Base-by-base conservation (phyloP, 2,888 invertebrate species). In the Stictocephala bisonia region DNA sequence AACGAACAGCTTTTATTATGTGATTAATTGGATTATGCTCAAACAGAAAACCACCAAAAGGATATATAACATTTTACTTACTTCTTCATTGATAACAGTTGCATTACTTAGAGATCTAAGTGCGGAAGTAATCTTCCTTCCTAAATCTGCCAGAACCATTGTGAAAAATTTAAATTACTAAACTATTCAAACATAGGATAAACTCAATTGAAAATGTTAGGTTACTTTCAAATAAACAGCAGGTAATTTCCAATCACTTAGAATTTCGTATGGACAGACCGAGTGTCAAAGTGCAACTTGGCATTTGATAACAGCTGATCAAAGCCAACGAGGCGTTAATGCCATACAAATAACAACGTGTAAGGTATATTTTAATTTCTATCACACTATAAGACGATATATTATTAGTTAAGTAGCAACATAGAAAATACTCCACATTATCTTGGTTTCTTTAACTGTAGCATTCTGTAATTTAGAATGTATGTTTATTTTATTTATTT, bases 111-210 rank as follows among this genome's bases (percentile, higher is more conserved):
- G 87, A 70, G 97, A 97, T 84, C 97, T 94, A 85, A 99, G 87
- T 77, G 99, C 99, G 85, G 96, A 94, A 82, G 99, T 99, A 84
- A 99, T 99, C 88, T 98, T 98, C 84, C 99, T 93, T 84, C 99
- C 99, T 85, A 99, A 91, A 89, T 99, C 99, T 82, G 99, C 99
- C 90, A 99, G 94, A 85, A 99, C 99, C 99, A 99, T 99, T 75
- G 76, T 80, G 74, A 51, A 26, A 13, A 27, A 40, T 70, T 26
- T 35, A 48, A 18, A 18, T 22, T 24, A 50, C 29, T 31, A 74
- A 41, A 50, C 24, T 40, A 27, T 29, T 58, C 29, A 72, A 72
- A 44, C 11, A n/a, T n/a, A n/a, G n/a, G n/a, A n/a, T n/a, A 64
- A 58, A 48, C 11, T 22, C 35, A 15, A 64, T 18, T 27, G 26